Evolutionary conservation across 2,797 vertebrate species (phyloP).

Genomic region (Pristis pectinata): DNA sequence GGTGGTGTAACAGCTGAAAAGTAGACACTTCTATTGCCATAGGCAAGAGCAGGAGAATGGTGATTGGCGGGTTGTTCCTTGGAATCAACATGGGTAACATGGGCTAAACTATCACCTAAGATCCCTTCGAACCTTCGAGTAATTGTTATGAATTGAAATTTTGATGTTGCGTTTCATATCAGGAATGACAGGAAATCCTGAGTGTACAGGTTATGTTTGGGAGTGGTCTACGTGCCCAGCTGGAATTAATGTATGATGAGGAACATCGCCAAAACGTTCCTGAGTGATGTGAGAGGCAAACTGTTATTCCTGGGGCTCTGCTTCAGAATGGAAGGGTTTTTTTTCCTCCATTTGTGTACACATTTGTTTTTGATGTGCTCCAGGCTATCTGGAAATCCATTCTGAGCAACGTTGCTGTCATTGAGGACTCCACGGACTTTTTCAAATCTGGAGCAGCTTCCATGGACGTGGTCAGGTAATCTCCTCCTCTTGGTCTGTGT

Average conservation of each 20-base stretch:
- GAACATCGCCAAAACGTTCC: not conserved
- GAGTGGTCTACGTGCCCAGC: not conserved
- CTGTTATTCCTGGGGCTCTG: conserved; percentile 15
- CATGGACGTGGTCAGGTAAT: conserved; percentile 94
- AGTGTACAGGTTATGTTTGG: not conserved
- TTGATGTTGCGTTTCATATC: not conserved
- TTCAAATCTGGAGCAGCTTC: conserved; percentile 94
- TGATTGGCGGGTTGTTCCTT: too few relatives aligned
- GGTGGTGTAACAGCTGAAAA: not conserved
- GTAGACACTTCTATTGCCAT: too few relatives aligned
- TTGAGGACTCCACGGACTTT: conserved; percentile 86
- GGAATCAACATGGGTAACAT: too few relatives aligned
- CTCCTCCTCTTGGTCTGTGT: not conserved
- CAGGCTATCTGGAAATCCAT: conserved; percentile 87
- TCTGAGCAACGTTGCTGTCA: conserved; percentile 72
- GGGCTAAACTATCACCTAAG: too few relatives aligned
- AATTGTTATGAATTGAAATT: too few relatives aligned
- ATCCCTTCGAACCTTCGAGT: too few relatives aligned
- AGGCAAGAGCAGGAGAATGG: too few relatives aligned
- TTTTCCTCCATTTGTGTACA: not conserved
- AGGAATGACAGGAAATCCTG: not conserved
- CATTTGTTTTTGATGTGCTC: conserved; percentile 37
- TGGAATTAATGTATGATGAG: not conserved
- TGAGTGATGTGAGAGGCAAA: not conserved
- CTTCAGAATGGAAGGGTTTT: not conserved